Percentiles rank a stretch among this genome's conserved stretches.
phyloP scores from a whole-genome alignment of 2,888 invertebrate genomes.

The Halictus quadricinctus region DNA sequence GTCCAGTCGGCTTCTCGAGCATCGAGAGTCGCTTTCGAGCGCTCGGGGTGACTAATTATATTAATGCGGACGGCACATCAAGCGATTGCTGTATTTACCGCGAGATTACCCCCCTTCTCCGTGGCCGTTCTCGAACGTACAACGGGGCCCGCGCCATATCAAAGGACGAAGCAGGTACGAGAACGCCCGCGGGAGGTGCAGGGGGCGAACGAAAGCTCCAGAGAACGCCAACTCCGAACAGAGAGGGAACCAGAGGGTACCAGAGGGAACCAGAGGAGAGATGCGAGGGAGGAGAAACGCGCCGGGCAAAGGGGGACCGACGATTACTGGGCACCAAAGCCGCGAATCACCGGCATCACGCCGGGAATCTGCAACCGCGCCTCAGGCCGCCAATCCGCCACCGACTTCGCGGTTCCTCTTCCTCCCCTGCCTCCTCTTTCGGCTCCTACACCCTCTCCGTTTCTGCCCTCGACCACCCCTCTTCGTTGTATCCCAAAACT shows the following conservation, averaged over 20 bases:
- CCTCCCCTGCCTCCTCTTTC: slow-evolving; percentile 46
- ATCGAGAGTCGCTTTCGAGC: slow-evolving; percentile 62
- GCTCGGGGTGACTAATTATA: slow-evolving; percentile 82
- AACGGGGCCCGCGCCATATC: slow-evolving; percentile 71
- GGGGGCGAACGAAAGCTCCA: slow-evolving; percentile 43
- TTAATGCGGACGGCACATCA: slow-evolving; percentile 81
- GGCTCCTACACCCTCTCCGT: slow-evolving; percentile 34
- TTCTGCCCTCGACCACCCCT: slow-evolving; percentile 36
- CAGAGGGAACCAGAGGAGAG: slow-evolving; percentile 14
- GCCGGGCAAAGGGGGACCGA: slow-evolving; percentile 75
- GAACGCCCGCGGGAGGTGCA: slow-evolving; percentile 49
- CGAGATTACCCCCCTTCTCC: slow-evolving; percentile 74
- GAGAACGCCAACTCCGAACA: slow-evolving; percentile 29
- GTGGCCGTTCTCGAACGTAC: slow-evolving; percentile 48
- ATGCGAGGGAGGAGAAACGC: slow-evolving; percentile 76
- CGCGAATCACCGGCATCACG: slow-evolving; percentile 82
- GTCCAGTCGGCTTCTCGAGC: slow-evolving; percentile 34
- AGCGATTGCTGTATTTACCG: slow-evolving; percentile 81
- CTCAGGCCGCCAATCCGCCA: slow-evolving; percentile 82
- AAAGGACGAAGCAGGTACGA: slow-evolving; percentile 65
- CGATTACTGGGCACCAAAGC: slow-evolving; percentile 82
- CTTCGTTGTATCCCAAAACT: slow-evolving; percentile 38
- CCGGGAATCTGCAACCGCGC: slow-evolving; percentile 81
- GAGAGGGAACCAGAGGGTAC: slow-evolving; percentile 3
- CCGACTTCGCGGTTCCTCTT: slow-evolving; percentile 69